Percentiles rank a stretch among this genome's conserved stretches.
Evolutionary conservation across 2,797 vertebrate genomes (phyloP).

Genomic region (Corythornis leucogaster): DNA sequence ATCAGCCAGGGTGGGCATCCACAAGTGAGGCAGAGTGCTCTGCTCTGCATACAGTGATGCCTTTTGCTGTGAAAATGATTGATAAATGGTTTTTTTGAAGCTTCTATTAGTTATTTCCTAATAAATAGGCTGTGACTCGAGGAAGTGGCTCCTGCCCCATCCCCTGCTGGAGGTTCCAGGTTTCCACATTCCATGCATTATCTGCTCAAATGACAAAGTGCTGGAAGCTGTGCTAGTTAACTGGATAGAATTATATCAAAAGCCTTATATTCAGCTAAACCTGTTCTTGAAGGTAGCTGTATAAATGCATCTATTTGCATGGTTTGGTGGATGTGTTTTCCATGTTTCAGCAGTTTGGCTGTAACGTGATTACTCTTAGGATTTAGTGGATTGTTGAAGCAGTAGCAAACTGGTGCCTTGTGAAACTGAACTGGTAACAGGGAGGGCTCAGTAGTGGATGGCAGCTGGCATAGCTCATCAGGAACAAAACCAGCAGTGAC

Average conservation of each 20-base stretch:
- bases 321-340: neutral
- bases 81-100: neutral
- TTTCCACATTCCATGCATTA: neutral
- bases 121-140: neutral
- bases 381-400: neutral
- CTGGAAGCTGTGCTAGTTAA: neutral
- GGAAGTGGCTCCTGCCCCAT: neutral
- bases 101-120: neutral
- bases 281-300: neutral
- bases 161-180: neutral
- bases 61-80: neutral
- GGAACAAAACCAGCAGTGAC: neutral
- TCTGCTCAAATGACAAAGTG: neutral
- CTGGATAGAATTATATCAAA: neutral
- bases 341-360: neutral
- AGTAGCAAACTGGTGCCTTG: neutral
- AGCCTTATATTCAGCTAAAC: neutral
- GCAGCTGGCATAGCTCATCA: neutral
- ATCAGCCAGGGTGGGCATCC: neutral
- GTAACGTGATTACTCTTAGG: neutral
- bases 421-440: neutral
- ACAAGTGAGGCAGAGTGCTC: neutral
- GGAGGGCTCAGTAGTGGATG: neutral
- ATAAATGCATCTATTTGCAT: neutral
- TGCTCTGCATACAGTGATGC: rapidly evolving